Evolutionary conservation across 2,797 vertebrate genomes (phyloP), one percentile per base, ranked within the genome.

Genomic region (Falco columbarius): DNA sequence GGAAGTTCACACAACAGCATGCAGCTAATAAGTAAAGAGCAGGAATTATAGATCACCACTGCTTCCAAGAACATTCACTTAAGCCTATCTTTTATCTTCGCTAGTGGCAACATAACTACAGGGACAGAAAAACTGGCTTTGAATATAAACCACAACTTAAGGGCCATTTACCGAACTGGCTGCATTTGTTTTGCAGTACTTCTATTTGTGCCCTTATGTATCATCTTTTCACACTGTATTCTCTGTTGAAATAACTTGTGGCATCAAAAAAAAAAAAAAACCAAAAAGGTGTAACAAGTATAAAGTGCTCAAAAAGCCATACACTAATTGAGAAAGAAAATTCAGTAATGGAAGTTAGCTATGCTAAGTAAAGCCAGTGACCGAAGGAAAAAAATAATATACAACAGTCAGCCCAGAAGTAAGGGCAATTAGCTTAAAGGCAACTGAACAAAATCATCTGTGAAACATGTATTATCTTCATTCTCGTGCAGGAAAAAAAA

Each of bases 391-490:
- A 66, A 34, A 65, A 68, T 36, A 62, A 38, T 30, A 15, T 6
- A 10, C 22, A 62, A 5, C 29, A 61, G 7, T 27, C 21, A 63
- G 32, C 27, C 26, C 47, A 91, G 21, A 75, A 73, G 17, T 79
- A 77, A 71, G 16, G 23, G 12, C 26, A 93, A 40, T 63, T 52
- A 79, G 8, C 58, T 75, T 26, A 80, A 85, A 22, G 16, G 52
- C 14, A 81, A 80, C 4, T 30, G n/a, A 77, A 68, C 26, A 71
- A 82, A 87, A 76, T 0, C 12, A 70, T 4, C 6, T 23, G 59
- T 40, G 17, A 85, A 85, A 79, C 4, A 62, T 0, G 0, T 12
- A 65, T 19, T 62, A n/a, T 3, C 5, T 55, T 65, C 44, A 47
- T 34, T 34, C 18, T 46, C 6, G 14, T 0, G 4, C 77, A 51